Evolutionary conservation across 2,888 invertebrate genomes (phyloP).

Genomic region (Nephrotoma flavescens): DNA sequence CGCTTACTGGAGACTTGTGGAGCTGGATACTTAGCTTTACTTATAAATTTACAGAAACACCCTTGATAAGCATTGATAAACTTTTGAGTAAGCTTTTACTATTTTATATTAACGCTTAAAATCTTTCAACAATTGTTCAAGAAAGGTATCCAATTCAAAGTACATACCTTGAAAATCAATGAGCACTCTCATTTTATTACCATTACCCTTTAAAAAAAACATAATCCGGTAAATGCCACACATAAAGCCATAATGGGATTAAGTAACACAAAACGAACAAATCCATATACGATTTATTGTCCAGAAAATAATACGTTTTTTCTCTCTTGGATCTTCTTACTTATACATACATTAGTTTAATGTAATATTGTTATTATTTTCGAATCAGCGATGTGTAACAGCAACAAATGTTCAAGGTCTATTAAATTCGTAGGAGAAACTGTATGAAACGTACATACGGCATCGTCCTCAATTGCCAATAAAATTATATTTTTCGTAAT

Average conservation of each 20-base stretch:
- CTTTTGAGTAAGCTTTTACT: no score
- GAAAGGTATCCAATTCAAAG: no score
- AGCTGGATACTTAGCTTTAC: no score
- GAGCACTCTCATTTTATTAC: not conserved
- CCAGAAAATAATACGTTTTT: not conserved
- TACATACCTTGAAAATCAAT: not conserved
- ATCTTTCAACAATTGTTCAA: no score
- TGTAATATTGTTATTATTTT: not conserved
- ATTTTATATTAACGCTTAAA: no score
- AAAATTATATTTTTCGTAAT: not conserved
- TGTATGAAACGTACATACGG: not conserved
- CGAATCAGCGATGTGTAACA: not conserved
- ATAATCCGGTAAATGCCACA: not conserved
- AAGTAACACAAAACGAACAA: not conserved
- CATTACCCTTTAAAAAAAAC: not conserved
- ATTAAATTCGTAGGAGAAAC: not conserved
- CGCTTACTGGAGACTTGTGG: no score
- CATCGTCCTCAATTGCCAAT: not conserved
- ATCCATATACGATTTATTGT: not conserved
- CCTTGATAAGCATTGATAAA: no score
- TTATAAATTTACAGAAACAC: no score
- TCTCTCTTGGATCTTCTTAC: not conserved
- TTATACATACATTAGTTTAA: not conserved
- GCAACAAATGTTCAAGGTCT: not conserved
- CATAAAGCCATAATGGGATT: not conserved